Evolutionary conservation across 2,113 vertebrate genomes (phyloP).

Genomic region (Gopherus flavomarginatus): DNA sequence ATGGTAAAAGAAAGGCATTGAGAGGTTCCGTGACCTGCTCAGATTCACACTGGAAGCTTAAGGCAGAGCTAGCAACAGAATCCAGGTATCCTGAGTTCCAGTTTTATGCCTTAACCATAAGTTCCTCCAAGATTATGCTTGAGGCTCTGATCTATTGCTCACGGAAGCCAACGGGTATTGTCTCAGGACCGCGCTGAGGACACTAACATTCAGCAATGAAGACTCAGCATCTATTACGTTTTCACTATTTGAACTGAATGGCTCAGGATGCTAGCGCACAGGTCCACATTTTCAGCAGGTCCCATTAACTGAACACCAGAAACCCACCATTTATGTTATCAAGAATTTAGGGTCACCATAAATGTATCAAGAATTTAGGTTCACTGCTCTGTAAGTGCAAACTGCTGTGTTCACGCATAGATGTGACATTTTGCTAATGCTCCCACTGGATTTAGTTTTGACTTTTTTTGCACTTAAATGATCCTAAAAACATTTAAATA

Average conservation of each 20-base stretch:
- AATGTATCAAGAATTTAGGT: background rate
- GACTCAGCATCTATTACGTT: background rate
- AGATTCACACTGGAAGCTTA: background rate
- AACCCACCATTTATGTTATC: background rate
- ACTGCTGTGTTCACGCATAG: background rate
- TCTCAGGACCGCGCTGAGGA: rapidly evolving
- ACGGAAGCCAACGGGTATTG: background rate
- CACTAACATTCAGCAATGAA: background rate
- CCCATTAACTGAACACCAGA: background rate
- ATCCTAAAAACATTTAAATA: background rate
- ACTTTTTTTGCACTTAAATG: background rate
- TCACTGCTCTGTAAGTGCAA: background rate
- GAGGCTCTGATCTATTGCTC: background rate
- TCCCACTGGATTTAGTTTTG: background rate
- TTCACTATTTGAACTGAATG: background rate
- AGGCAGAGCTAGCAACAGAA: background rate
- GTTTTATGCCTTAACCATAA: background rate
- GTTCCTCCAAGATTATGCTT: background rate
- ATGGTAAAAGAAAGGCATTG: background rate
- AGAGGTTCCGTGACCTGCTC: background rate
- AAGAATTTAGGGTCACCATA: background rate
- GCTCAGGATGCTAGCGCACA: background rate
- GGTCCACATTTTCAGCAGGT: background rate
- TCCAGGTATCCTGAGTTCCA: background rate
- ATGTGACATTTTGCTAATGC: background rate